Conservation (phyloP, 2,797 vertebrate species). For the Characodon lateralis region DNA sequence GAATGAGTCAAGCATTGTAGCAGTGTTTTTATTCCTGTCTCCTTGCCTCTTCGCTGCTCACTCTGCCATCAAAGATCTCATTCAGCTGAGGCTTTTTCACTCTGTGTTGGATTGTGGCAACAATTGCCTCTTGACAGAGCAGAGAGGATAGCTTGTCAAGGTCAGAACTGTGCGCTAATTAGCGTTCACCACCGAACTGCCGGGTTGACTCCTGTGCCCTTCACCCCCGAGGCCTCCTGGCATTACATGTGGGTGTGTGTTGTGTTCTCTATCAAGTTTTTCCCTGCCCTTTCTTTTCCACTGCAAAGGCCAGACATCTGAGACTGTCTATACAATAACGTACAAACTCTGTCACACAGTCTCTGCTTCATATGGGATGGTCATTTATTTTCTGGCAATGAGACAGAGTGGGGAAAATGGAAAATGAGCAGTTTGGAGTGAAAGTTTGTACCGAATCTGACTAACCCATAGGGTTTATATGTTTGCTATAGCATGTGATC, state of each 20-base stretch:
- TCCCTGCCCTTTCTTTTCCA: conserved; percentile 48
- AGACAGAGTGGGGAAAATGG: conserved; percentile 35
- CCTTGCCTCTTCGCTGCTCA: conserved; percentile 67
- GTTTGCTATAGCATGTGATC: conserved; percentile 80
- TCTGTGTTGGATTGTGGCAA: conserved; percentile 66
- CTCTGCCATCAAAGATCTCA: conserved; percentile 74
- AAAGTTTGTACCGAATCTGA: conserved; percentile 61
- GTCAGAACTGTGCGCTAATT: conserved; percentile 78
- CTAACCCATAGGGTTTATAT: conserved; percentile 72
- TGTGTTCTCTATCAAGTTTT: conserved; percentile 63
- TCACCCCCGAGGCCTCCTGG: conserved; percentile 66
- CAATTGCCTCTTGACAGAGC: conserved; percentile 66
- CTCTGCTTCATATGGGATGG: conserved; percentile 67
- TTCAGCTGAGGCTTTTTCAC: conserved; percentile 68
- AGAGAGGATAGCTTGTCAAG: conserved; percentile 74
- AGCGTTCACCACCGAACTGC: conserved; percentile 70
- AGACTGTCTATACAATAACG: conserved; percentile 58
- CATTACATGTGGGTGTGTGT: conserved; percentile 51
- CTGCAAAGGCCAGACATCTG: conserved; percentile 56
- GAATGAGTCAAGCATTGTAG: conserved; percentile 67
- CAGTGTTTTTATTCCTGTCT: conserved; percentile 71
- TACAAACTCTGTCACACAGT: conserved; percentile 45
- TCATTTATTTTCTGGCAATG: conserved; percentile 70
- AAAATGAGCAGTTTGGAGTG: conserved; percentile 17
- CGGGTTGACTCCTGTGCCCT: conserved; percentile 68